These are phyloP conservation scores for Sinodicranocentrus sp. DNA, from an alignment of 2,888 invertebrate genomes.

Conservation along the genomic window DNA sequence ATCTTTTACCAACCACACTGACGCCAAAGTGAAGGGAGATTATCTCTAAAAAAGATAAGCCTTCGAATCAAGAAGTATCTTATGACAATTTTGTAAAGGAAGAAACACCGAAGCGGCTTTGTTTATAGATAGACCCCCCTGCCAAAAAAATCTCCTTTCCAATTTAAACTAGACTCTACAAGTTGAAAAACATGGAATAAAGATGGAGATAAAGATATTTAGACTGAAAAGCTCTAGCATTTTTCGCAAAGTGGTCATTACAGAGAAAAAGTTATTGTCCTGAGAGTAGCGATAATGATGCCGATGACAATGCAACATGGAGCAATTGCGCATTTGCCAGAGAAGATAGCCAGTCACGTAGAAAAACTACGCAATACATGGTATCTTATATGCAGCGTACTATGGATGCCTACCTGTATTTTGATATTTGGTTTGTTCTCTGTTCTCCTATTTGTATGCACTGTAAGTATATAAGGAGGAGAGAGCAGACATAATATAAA, in stretches of 20 bases:
- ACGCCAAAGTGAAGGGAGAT: too few relatives aligned
- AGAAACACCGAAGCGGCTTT: not conserved
- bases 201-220: not conserved
- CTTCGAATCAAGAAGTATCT: too few relatives aligned
- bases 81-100: not conserved
- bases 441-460: not conserved
- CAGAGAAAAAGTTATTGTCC: slow-evolving; percentile 2
- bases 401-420: not conserved
- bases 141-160: not conserved
- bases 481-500: not conserved
- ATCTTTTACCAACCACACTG: too few relatives aligned
- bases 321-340: not conserved
- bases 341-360: not conserved
- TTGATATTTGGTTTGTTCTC: not conserved
- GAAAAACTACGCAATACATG: not conserved
- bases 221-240: not conserved
- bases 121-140: not conserved
- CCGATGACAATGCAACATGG: not conserved
- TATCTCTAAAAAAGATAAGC: too few relatives aligned
- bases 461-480: too few relatives aligned
- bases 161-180: too few relatives aligned
- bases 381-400: not conserved
- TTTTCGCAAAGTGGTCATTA: not conserved
- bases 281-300: not conserved
- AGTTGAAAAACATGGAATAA: too few relatives aligned